Base-by-base conservation (phyloP, 2,888 invertebrate genomes). In the Scelioninae gen. 1 region DNA sequence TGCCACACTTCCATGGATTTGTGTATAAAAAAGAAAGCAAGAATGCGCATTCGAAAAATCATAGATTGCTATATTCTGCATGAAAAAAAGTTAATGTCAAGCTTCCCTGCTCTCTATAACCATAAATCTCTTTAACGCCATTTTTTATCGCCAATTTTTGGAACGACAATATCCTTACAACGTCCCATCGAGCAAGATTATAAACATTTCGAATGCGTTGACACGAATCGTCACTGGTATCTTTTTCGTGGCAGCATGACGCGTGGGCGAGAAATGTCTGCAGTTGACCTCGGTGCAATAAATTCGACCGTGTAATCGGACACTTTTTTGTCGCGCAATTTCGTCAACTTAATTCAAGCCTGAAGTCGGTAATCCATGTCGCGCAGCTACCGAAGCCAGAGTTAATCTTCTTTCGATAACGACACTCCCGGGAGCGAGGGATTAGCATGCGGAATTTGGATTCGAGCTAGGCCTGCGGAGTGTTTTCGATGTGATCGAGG, bases 41-140 rank as follows among this genome's bases (percentile, higher is more conserved):
- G 29, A 51, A 66, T 31, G 16, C 23, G 5, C 47, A 51, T 32
- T 43, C 32, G 15, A 63, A 69, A 68, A 81, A 71, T 69, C 71
- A 63, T 53, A 75, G 69, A 74, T 75, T 63, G 15, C 45, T 34
- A 23, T 69, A 13, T 7, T n/a, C 34, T 4, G 6, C 15, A 31
- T 13, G 49, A 53, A 62, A 81, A 40, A 81, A 76, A 75, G 34
- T 31, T 53, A 69, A 81, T 71, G 68, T 80, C 74, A 74, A 47
- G 40, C 56, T 10, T 55, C 66, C 43, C 38, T 53, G 45, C 29
- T 78, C 72, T 72, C 66, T 71, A 81, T 71, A 75, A 75, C 58
- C 75, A 69, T 81, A 81, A 81, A 75, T 81, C 81, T 65, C 51
- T 75, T 81, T 76, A 76, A 75, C 81, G 65, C 75, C 56, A 76